Percentiles rank a stretch among this genome's conserved stretches.
These are phyloP conservation scores for Ramazzottius varieornatus DNA, from an alignment of 2,888 invertebrate species.

Conservation along the genomic window DNA sequence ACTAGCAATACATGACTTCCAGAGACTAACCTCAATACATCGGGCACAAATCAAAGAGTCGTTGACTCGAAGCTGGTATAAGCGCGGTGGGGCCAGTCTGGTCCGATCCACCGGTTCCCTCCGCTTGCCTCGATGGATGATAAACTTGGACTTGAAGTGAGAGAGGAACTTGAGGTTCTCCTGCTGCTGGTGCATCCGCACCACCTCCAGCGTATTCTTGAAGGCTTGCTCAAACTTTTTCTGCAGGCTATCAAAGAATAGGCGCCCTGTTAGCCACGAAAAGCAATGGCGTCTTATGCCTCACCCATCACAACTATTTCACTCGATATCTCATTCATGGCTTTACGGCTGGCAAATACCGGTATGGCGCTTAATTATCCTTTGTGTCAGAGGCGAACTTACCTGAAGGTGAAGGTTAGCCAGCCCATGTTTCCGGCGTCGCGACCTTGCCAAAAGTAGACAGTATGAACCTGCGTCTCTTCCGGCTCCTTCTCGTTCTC, in stretches of 20 bases:
- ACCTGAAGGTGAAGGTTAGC: conserved; percentile 90
- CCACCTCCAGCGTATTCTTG: conserved; percentile 68
- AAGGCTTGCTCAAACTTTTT: conserved; percentile 69
- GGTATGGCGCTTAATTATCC: no score
- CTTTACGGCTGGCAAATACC: no score
- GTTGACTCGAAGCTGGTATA: conserved; percentile 83
- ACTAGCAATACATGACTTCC: no score
- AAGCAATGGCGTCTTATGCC: neutral
- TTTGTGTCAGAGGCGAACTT: conserved; percentile 7
- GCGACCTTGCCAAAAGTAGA: conserved; percentile 97
- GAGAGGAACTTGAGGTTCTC: conserved; percentile 94
- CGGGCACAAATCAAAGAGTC: conserved; percentile 76
- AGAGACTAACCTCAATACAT: conserved; percentile 42
- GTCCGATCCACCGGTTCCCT: conserved; percentile 26
- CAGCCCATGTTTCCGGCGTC: conserved; percentile 97
- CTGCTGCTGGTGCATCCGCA: conserved; percentile 88
- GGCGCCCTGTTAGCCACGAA: neutral
- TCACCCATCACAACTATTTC: neutral
- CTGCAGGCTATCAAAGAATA: conserved; percentile 32
- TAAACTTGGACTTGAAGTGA: conserved; percentile 76
- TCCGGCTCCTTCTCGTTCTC: conserved; percentile 29
- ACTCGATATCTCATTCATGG: no score
- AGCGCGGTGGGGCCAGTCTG: conserved; percentile 26
- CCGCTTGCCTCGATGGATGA: conserved; percentile 63
- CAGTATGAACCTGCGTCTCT: conserved; percentile 35